A percentile compares a stretch with the other conserved stretches of the same genome.
Conservation (phyloP, 2,113 vertebrate genomes). For the Scolopax mira region DNA sequence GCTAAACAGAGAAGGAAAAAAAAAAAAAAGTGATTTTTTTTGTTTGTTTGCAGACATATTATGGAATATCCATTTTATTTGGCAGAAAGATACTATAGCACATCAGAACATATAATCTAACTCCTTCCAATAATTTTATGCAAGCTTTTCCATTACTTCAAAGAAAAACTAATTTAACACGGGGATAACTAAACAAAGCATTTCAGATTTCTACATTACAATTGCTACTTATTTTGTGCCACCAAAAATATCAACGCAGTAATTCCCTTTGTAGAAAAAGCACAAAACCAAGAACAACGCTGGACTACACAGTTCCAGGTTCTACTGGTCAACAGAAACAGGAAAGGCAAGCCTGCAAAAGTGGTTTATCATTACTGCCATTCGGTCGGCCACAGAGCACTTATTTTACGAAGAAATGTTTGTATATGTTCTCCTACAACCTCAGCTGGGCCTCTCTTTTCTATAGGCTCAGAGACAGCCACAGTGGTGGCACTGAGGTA, state of each 20-base stretch:
- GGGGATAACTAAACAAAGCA: not conserved
- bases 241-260: not conserved
- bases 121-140: not conserved
- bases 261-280: not conserved
- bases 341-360: not conserved
- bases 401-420: not conserved
- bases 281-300: not conserved
- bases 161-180: not conserved
- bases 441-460: not conserved
- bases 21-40: not conserved
- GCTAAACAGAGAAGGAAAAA: not conserved
- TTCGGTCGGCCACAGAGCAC: not conserved
- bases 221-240: not conserved
- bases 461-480: not conserved
- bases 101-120: not conserved
- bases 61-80: not conserved
- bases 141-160: not conserved
- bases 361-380: not conserved
- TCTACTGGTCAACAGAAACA: not conserved
- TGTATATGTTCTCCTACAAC: not conserved
- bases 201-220: not conserved
- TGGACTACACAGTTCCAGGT: not conserved
- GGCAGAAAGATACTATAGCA: not conserved
- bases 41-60: not conserved
- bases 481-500: accelerated